Base-by-base conservation (phyloP, 2,888 invertebrate species). In the Luffia ferchaultella region DNA sequence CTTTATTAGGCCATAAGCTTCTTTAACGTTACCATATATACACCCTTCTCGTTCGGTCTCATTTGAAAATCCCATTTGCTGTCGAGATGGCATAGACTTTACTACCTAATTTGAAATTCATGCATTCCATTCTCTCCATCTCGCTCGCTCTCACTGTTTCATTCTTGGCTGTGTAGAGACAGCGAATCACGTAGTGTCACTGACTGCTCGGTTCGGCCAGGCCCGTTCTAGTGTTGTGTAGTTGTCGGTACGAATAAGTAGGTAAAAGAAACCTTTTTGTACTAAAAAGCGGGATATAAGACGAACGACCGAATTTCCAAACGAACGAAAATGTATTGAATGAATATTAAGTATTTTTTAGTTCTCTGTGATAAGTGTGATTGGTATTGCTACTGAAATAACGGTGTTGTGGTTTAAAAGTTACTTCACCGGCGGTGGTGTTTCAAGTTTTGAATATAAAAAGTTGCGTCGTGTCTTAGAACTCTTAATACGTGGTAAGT, bases 121-220 rank as follows among this genome's bases (percentile, higher is more conserved):
- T 67, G 68, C 73, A 79, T 78, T 77, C 79, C 76, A 65, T 60
- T 58, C 64, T 59, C 71, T 60, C 57, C 52, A 49, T 73, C 75
- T 70, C 70, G 53, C 12, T 30, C 30, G 30, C 30, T 7, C 30
- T 3, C 30, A 12, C 30, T 3, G 12, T 30, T 30, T 30, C 30
- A 30, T 30, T 30, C 3, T 12, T 7, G 20, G 20, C 51, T 50
- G 64, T 58, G n/a, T 55, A 82, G 54, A 63, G 71, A 67, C 76
- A 74, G 57, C n/a, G n/a, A 3, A n/a, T 55, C 73, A 76, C 75
- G 74, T 77, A 78, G 73, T 79, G 80, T 79, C 82, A 80, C 65
- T 82, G 82, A 82, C 82, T 67, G 70, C 57, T 76, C 73, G 77
- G 77, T 77, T 60, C 62, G 63, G 64, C 63, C 63, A n/a, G n/a